These are phyloP conservation scores for Lucifuga dentata DNA, from an alignment of 2,113 vertebrate genomes.

Conservation along the genomic window DNA sequence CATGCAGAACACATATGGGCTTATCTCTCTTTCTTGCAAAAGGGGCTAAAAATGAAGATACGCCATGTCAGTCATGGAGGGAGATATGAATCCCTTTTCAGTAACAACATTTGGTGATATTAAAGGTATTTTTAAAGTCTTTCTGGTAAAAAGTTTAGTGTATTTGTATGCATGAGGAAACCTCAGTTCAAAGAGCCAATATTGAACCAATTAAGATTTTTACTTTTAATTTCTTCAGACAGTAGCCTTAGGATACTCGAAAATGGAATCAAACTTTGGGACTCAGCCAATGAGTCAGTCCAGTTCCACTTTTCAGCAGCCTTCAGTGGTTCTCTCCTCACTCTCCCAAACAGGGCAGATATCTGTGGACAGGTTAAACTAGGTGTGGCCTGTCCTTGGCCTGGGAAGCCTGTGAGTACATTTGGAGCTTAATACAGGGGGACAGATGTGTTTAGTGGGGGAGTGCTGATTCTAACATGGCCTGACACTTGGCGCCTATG, in stretches of 20 bases:
- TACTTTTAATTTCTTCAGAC: conserved; percentile 30
- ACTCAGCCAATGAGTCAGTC: conserved; percentile 34
- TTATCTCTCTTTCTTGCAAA: too few relatives aligned
- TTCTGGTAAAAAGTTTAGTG: not conserved
- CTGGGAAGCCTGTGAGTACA: conserved; percentile 52
- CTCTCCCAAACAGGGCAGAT: conserved; percentile 45
- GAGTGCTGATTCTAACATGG: conserved; percentile 61
- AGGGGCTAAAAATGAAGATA: too few relatives aligned
- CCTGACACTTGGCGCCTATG: conserved; percentile 65
- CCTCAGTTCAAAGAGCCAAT: conserved; percentile 4
- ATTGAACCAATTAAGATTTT: not conserved
- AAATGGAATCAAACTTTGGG: conserved; percentile 55
- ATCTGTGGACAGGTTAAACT: conserved; percentile 72
- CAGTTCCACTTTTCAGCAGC: conserved; percentile 45
- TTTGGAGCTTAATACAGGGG: conserved; percentile 63
- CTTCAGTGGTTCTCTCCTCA: conserved; percentile 19
- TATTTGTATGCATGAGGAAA: conserved; percentile 11
- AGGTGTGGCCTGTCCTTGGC: conserved; percentile 60
- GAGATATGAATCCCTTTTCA: not conserved
- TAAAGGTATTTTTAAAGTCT: not conserved
- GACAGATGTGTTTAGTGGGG: conserved; percentile 66
- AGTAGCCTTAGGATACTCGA: conserved; percentile 24
- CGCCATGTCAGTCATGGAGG: too few relatives aligned
- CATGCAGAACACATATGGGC: too few relatives aligned
- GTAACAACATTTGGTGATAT: too few relatives aligned